Conservation (phyloP, 1,140 invertebrate genomes). For the Drosophila tropicalis region DNA sequence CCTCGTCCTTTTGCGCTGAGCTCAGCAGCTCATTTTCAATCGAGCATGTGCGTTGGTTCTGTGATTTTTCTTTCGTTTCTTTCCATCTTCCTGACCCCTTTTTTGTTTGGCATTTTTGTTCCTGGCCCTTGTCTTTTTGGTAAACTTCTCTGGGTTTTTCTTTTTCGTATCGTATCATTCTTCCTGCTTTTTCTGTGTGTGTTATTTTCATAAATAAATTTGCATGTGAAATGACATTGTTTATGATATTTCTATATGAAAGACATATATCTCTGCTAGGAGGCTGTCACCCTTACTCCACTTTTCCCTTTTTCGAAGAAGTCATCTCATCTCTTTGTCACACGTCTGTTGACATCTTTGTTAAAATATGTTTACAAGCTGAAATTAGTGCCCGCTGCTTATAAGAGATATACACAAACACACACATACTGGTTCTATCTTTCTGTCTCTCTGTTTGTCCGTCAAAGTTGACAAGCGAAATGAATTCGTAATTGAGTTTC, state of each 20-base stretch:
- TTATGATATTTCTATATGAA: slow-evolving; percentile 79
- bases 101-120: slow-evolving; percentile 41
- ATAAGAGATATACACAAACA: background rate
- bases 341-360: slow-evolving; percentile 79
- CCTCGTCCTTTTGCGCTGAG: slow-evolving; percentile 54
- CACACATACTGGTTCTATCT: slow-evolving; percentile 11
- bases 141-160: no score
- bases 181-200: slow-evolving; percentile 19
- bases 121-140: slow-evolving; percentile 26
- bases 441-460: slow-evolving; percentile 44
- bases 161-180: slow-evolving; percentile 48
- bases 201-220: slow-evolving; percentile 82
- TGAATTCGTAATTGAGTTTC: slow-evolving; percentile 82
- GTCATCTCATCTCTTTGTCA: slow-evolving; percentile 49
- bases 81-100: background rate
- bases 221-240: slow-evolving; percentile 81
- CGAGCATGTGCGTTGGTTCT: slow-evolving; percentile 52
- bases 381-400: slow-evolving; percentile 63
- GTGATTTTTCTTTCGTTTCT: slow-evolving; percentile 58
- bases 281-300: slow-evolving; percentile 34
- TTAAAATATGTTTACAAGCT: slow-evolving; percentile 82
- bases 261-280: slow-evolving; percentile 63
- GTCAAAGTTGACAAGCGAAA: slow-evolving; percentile 73
- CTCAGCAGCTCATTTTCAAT: slow-evolving; percentile 74
- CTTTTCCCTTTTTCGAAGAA: slow-evolving; percentile 19